phyloP scores from a whole-genome alignment of 2,113 vertebrate species.

The Eleginops maclovinus region DNA sequence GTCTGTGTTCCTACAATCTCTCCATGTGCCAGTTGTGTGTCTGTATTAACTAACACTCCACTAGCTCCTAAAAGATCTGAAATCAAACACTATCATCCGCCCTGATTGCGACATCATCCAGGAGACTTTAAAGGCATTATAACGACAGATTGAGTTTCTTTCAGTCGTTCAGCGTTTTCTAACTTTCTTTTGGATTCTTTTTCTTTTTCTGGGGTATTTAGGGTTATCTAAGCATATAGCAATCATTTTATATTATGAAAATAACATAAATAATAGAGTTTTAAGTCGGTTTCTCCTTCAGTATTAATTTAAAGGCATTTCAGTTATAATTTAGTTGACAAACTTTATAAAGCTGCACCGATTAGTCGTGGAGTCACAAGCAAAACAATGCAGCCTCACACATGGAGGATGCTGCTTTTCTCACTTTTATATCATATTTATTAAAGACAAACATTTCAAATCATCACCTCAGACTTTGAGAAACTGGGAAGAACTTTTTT shows the following conservation, averaged over 20 bases:
- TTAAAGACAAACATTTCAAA: too few relatives aligned
- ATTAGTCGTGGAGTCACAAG: too few relatives aligned
- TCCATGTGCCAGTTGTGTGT: conserved; percentile 68
- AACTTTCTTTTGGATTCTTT: conserved; percentile 14
- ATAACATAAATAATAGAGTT: not conserved
- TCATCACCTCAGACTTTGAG: too few relatives aligned
- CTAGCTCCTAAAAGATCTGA: conserved; percentile 34
- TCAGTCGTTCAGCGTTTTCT: conserved; percentile 16
- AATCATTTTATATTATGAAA: conserved; percentile 24
- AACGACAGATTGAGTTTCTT: conserved; percentile 24
- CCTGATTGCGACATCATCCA: not conserved
- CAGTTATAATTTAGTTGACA: conserved; percentile 19
- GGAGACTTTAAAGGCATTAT: conserved; percentile 31
- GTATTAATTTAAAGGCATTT: conserved; percentile 35
- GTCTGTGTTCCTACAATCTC: conserved; percentile 51
- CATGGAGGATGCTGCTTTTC: too few relatives aligned
- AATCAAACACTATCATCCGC: not conserved
- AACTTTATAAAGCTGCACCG: not conserved
- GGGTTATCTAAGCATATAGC: conserved; percentile 14
- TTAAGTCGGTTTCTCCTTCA: not conserved
- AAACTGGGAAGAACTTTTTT: too few relatives aligned
- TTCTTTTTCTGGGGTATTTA: conserved; percentile 18
- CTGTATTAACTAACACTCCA: conserved; percentile 55
- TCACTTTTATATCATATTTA: too few relatives aligned
- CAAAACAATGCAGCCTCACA: too few relatives aligned